These are phyloP conservation scores for Solen grandis DNA, from an alignment of 1,140 invertebrate genomes.

Conservation along the genomic window DNA sequence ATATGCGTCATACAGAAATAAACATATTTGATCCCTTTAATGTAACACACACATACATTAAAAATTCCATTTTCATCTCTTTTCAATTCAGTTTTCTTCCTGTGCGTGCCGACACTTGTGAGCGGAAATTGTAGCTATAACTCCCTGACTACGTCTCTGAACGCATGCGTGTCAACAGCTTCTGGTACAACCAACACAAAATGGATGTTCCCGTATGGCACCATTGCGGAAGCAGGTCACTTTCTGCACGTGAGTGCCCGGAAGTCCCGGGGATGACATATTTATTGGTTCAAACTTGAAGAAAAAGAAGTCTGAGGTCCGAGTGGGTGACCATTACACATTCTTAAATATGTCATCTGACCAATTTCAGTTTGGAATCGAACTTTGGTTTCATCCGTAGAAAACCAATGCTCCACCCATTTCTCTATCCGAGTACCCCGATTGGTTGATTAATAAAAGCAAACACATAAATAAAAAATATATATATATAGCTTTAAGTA, in stretches of 20 bases:
- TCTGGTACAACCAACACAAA: neutral
- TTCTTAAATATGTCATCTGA: too few relatives aligned
- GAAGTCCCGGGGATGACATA: too few relatives aligned
- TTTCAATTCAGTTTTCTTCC: neutral
- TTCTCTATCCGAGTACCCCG: too few relatives aligned
- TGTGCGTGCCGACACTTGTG: neutral
- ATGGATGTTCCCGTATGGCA: constrained; percentile 46
- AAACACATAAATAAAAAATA: too few relatives aligned
- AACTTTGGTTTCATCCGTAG: neutral
- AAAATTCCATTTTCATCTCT: neutral
- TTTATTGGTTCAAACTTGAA: too few relatives aligned
- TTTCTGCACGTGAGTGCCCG: constrained; percentile 28
- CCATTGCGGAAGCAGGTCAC: constrained; percentile 31
- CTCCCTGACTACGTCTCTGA: constrained; percentile 6
- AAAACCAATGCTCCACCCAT: neutral
- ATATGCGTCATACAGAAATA: neutral
- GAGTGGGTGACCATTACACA: too few relatives aligned
- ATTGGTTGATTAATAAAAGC: too few relatives aligned
- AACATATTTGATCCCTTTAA: neutral
- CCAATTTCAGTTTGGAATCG: too few relatives aligned
- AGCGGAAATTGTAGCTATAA: constrained; percentile 14
- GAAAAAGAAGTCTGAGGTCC: too few relatives aligned
- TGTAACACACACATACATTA: neutral
- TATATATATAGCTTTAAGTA: too few relatives aligned
- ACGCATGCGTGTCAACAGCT: constrained; percentile 20